phyloP scores from a whole-genome alignment of 2,113 vertebrate genomes.

The Calyptomena viridis region DNA sequence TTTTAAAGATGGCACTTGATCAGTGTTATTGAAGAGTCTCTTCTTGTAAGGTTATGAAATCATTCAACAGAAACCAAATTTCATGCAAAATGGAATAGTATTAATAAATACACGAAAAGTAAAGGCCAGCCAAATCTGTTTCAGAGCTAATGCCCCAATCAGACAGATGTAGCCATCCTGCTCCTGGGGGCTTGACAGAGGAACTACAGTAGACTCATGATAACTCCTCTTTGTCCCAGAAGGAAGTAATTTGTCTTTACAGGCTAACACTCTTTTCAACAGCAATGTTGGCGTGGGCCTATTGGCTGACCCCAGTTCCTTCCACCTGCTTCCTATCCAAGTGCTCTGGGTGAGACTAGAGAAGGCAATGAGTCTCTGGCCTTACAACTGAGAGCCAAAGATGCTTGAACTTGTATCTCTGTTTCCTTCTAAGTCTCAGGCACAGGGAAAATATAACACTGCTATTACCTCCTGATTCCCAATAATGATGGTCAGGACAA shows the following conservation, averaged over 20 bases:
- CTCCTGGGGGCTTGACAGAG: not conserved
- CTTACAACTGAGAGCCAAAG: not conserved
- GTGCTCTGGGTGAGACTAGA: accelerated
- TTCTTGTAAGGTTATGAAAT: not conserved
- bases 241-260: not conserved
- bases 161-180: not conserved
- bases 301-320: not conserved
- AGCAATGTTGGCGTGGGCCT: accelerated
- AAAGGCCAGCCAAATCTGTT: not conserved
- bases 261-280: not conserved
- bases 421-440: not conserved
- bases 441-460: not conserved
- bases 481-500: not conserved
- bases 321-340: not conserved
- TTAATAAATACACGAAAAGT: not conserved
- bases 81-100: not conserved
- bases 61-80: not conserved
- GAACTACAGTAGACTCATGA: not conserved
- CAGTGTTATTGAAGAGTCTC: not conserved
- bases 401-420: not conserved
- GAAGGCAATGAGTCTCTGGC: not conserved
- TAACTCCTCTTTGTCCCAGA: not conserved
- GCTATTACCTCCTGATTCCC: not conserved
- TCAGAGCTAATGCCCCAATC: not conserved
- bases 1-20: not conserved